Percentiles rank a stretch among this genome's conserved stretches.
phyloP scores from a whole-genome alignment of 2,113 vertebrate genomes.

The Spermophilus dauricus region DNA sequence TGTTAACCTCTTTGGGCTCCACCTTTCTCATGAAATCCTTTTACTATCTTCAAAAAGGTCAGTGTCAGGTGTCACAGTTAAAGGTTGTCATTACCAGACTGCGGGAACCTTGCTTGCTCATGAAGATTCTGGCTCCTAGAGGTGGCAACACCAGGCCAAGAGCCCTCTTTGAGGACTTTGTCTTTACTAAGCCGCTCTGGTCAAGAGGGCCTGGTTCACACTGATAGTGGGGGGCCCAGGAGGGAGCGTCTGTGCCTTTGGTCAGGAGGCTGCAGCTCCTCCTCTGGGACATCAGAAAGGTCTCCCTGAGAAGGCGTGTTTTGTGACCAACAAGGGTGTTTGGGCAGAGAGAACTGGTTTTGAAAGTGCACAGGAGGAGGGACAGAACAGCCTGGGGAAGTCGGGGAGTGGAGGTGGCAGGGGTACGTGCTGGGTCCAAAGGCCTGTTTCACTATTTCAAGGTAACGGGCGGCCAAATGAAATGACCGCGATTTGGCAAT shows the following conservation, averaged over 20 bases:
- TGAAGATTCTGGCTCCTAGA: neutral
- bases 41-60: neutral
- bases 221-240: no score
- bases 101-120: neutral
- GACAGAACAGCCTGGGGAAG: neutral
- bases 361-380: neutral
- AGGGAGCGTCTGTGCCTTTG: neutral
- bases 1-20: neutral
- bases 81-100: neutral
- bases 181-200: neutral
- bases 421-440: neutral
- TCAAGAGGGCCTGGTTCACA: neutral
- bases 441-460: conserved; percentile 45
- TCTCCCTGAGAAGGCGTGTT: neutral
- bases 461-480: conserved; percentile 38
- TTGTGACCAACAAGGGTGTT: neutral
- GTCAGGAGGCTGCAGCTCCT: neutral
- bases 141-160: fast-evolving
- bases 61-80: neutral
- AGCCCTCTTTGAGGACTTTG: neutral
- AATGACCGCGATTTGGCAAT: conserved; percentile 15
- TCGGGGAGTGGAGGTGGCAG: neutral
- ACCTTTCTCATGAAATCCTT: neutral
- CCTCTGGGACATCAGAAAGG: neutral
- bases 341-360: neutral